Percentiles rank a stretch among this genome's conserved stretches.
Evolutionary conservation across 2,797 vertebrate species (phyloP).

Genomic region (Syngnathus rostellatus): DNA sequence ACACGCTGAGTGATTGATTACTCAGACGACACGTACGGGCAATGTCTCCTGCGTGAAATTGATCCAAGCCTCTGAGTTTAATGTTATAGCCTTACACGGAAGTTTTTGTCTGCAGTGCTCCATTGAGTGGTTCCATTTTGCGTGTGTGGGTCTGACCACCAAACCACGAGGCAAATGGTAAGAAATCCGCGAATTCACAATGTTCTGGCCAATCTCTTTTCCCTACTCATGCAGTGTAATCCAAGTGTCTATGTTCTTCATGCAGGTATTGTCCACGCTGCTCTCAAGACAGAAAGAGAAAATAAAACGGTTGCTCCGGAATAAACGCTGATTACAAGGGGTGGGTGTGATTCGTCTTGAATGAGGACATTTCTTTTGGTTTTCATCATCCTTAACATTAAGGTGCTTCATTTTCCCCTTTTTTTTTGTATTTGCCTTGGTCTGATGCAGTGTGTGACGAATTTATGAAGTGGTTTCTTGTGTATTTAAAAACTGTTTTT

Average conservation of each 20-base stretch:
- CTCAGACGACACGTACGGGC: too few relatives aligned
- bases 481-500: constrained; percentile 56
- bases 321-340: constrained; percentile 37
- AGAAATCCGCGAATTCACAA: constrained; percentile 34
- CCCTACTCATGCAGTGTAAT: background rate
- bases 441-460: constrained; percentile 48
- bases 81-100: constrained; percentile 9
- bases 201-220: background rate
- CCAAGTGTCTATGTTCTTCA: constrained; percentile 4
- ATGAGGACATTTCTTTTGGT: constrained; percentile 45
- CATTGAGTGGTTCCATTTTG: constrained; percentile 99
- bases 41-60: background rate
- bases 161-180: constrained; percentile 99
- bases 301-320: constrained; percentile 51
- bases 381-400: constrained; percentile 53
- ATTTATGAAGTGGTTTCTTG: constrained; percentile 48
- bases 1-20: background rate
- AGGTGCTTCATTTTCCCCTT: constrained; percentile 62
- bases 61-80: background rate
- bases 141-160: constrained; percentile 92
- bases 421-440: constrained; percentile 53
- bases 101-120: constrained; percentile 76
- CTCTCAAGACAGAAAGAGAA: constrained; percentile 72
- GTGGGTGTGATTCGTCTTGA: constrained; percentile 50
- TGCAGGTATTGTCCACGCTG: constrained; percentile 73